Evolutionary conservation across 1,140 invertebrate genomes (phyloP), one percentile per base, ranked within the genome.

Genomic region (Pissodes strobi): DNA sequence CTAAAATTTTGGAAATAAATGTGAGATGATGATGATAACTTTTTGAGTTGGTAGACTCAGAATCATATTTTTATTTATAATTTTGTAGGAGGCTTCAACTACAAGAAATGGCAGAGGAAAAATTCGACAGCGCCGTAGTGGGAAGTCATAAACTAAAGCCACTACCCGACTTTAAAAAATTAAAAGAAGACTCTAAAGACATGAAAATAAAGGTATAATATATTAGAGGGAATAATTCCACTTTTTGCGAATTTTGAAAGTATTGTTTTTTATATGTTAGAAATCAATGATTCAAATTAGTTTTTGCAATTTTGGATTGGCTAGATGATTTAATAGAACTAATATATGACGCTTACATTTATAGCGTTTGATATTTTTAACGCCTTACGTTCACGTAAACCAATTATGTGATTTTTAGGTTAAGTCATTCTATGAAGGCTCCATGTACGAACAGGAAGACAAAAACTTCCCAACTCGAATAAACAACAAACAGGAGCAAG

Each of bases 101-200:
- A 67, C 69, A 83, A 22, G 83, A 85, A 72, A 72, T 84, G 48
- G 79, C 82, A 68, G 84, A 85, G 22, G 78, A 75, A 46, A 79
- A 78, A 60, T 79, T 78, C 74, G 83, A 84, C 69, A 68, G 65
- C 5, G 66, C 71, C 10, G 62, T 80, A 39, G 76, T 75, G 30
- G 66, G 56, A 2, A 39, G 60, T 17, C 72, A 72, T 63, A 77
- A 81, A 66, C 73, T 78, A n/a, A 82, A 82, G 71, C 84, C 84
- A 18, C 69, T 85, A 9, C 83, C 84, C 5, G 80, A 85, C 72
- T 86, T 83, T 67, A 79, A 77, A 18, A 76, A 81, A 58, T 69
- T 86, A 25, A 81, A 85, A 69, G 79, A 84, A 70, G 84, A 86
- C 69, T 81, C 78, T 60, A 81, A 82, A 67, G 78, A 78, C 46